Evolutionary conservation across 2,113 vertebrate genomes (phyloP).

Genomic region (Eudyptes chrysolophus): DNA sequence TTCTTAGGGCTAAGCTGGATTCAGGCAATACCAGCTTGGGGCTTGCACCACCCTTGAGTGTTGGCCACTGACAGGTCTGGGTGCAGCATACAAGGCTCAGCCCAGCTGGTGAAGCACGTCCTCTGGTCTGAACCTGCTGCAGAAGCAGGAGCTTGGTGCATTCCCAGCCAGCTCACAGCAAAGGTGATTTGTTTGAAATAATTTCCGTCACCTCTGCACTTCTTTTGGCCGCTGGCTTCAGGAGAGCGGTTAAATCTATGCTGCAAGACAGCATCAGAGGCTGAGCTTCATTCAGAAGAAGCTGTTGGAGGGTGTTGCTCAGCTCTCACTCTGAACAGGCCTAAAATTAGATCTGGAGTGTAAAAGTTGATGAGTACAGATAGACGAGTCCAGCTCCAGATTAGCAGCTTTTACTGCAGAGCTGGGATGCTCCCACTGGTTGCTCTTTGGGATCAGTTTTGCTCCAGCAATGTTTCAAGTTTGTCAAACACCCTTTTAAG

Average conservation of each 20-base stretch:
- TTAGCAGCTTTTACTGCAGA: background rate
- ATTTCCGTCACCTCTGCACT: background rate
- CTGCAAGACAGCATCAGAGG: background rate
- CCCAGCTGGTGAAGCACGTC: background rate
- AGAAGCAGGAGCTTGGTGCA: background rate
- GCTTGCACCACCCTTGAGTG: background rate
- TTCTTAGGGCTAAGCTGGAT: background rate
- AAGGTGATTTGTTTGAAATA: background rate
- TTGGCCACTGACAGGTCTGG: background rate
- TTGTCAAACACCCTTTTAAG: background rate
- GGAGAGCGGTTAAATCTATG: background rate
- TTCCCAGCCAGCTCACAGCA: background rate
- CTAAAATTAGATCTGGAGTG: background rate
- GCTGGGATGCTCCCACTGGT: background rate
- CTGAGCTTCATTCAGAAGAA: background rate
- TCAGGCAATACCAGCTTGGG: background rate
- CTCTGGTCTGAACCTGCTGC: background rate
- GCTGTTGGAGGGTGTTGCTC: background rate
- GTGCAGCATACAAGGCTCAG: background rate
- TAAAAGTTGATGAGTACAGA: background rate
- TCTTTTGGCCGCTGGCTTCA: background rate
- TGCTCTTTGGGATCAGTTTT: background rate
- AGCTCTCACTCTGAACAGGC: background rate
- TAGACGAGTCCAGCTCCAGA: background rate
- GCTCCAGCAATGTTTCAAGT: background rate